Base-by-base conservation (phyloP, 2,888 invertebrate species). In the Empis stercorea region DNA sequence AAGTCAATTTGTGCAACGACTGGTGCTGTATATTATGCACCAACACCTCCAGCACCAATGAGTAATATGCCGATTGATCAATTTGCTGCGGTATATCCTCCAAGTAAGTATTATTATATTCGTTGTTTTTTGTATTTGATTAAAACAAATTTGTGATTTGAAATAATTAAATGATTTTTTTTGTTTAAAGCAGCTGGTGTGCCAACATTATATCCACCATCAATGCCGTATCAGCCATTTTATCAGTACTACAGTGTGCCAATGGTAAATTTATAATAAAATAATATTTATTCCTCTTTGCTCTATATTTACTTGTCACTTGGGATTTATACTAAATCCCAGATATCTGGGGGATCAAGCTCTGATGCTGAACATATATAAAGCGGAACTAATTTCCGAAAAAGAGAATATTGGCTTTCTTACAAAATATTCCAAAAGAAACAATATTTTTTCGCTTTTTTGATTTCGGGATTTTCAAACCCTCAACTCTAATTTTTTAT, bases 171-270 rank as follows among this genome's bases (percentile, higher is more conserved):
- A 34, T 34, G 4, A 13, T 34, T 27, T 7, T 27, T 34, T 34
- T 62, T n/a, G n/a, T n/a, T 62, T 61, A 57, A 65, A 61, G 62
- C 61, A 57, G 64, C 65, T 61, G 69, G 69, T 57, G 66, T 70
- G 58, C 70, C 70, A 66, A 65, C 70, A 59, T 58, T 70, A 59
- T 70, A 70, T 63, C 70, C 70, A 65, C 70, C 70, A 61, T 69
- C 70, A 58, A 70, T 70, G 68, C 70, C 68, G 63, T 70, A 70
- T 64, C 69, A 69, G 61, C 70, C 70, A 63, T 70, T 70, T 58
- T 70, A 70, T 63, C 70, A 70, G 58, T 70, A 70, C 61, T 69
- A 70, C 61, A 70, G 70, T 58, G 69, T 70, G 65, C 70, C 70
- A 67, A 70, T 70, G 70, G 70, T 70, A 54, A 64, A 48, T 51